Conservation (phyloP, 2,113 vertebrate genomes). For the Phyllopteryx taeniolatus region DNA sequence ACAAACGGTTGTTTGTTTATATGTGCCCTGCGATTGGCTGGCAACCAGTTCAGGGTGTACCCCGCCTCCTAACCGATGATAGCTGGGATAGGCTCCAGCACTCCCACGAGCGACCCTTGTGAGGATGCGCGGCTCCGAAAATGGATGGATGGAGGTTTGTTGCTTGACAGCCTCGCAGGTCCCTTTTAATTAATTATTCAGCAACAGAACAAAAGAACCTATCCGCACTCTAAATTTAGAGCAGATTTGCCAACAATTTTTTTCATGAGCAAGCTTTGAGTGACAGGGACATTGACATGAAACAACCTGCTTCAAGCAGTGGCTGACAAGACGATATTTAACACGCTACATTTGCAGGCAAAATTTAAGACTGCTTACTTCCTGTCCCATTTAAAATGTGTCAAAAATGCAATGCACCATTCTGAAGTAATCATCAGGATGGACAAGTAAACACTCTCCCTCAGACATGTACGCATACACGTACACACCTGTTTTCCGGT, state of each 20-base stretch:
- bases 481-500: slow-evolving; percentile 79
- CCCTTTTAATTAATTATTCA: not conserved
- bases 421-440: not conserved
- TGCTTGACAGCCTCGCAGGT: not conserved
- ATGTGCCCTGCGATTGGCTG: too few relatives aligned
- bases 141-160: not conserved
- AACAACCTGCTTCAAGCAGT: not conserved
- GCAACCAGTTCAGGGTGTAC: too few relatives aligned
- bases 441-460: not conserved
- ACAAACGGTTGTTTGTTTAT: too few relatives aligned
- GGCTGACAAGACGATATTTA: not conserved
- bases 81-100: too few relatives aligned
- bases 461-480: not conserved
- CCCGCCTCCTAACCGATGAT: too few relatives aligned
- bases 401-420: not conserved
- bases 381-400: not conserved
- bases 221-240: not conserved
- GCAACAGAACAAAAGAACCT: not conserved
- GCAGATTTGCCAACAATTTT: not conserved
- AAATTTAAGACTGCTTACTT: not conserved
- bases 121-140: too few relatives aligned
- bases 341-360: not conserved
- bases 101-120: too few relatives aligned
- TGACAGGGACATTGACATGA: not conserved
- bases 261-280: not conserved